Conservation (phyloP, 2,113 vertebrate species). For the Eulacestoma nigropectus region DNA sequence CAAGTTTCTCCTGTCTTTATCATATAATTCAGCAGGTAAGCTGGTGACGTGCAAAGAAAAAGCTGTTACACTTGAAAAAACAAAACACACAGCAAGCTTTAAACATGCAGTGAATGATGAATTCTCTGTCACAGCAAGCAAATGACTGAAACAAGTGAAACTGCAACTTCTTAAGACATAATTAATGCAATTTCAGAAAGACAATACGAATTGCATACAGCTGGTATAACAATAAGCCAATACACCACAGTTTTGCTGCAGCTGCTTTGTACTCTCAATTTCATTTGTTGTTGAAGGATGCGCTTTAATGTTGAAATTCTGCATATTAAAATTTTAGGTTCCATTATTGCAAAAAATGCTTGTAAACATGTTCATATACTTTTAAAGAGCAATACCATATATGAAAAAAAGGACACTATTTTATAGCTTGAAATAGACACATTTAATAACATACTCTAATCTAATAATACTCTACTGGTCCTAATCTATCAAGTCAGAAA, state of each 20-base stretch:
- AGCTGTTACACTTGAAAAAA: background rate
- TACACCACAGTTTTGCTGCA: slow-evolving; percentile 1
- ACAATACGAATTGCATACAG: slow-evolving; percentile 27
- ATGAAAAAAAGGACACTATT: background rate
- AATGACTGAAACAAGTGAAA: slow-evolving; percentile 63
- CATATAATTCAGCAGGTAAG: slow-evolving; percentile 8
- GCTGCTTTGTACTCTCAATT: slow-evolving; percentile 21
- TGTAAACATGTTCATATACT: background rate
- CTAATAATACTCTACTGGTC: background rate
- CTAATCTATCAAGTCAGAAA: background rate
- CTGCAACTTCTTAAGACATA: slow-evolving; percentile 63
- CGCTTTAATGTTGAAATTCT: background rate
- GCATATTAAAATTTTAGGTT: background rate
- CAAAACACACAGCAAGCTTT: slow-evolving; percentile 51
- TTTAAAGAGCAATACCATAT: background rate
- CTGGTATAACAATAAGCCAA: background rate
- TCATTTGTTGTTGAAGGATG: background rate
- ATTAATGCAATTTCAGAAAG: slow-evolving; percentile 44
- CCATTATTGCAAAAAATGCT: background rate
- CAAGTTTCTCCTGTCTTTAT: background rate
- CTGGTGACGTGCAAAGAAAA: slow-evolving; percentile 30
- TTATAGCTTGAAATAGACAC: background rate
- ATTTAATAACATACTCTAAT: background rate
- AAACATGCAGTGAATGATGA: slow-evolving; percentile 61
- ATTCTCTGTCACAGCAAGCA: slow-evolving; percentile 45